phyloP scores from a whole-genome alignment of 2,797 vertebrate species.

The Cephalopachus bancanus region DNA sequence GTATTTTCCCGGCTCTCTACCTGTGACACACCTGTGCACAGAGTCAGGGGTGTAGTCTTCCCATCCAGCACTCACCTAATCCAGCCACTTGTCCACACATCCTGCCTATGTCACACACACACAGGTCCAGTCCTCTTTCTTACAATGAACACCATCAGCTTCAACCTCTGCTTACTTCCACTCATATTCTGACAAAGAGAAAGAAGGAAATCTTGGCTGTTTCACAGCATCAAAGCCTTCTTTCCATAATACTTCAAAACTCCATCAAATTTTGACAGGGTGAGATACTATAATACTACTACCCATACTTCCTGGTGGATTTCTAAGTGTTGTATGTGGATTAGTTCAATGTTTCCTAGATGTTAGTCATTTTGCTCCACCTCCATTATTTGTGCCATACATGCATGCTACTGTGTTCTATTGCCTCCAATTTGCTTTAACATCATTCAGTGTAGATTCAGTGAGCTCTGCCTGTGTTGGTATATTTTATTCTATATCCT shows the following conservation, averaged over 20 bases:
- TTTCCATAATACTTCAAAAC: not conserved
- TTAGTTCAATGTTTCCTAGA: not conserved
- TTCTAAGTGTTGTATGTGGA: not conserved
- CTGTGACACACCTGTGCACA: constrained; percentile 10
- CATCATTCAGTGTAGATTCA: not conserved
- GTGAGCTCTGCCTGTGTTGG: not conserved
- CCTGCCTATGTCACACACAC: not conserved
- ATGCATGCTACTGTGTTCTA: not conserved
- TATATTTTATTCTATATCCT: not conserved
- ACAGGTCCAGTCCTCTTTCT: not conserved
- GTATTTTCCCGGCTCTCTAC: not conserved
- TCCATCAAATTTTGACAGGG: not conserved
- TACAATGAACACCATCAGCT: not conserved
- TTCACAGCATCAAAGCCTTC: not conserved
- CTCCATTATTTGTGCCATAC: not conserved
- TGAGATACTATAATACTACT: not conserved
- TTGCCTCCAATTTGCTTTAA: not conserved
- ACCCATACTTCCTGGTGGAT: not conserved
- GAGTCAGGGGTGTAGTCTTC: not conserved
- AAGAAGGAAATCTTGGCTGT: constrained; percentile 2
- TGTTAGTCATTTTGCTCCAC: not conserved
- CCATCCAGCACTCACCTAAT: not conserved
- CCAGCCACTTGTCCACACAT: not conserved
- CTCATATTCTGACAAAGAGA: not conserved
- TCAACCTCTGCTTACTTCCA: not conserved